A percentile compares a stretch with the other conserved stretches of the same genome.
Conservation (phyloP, 2,113 vertebrate genomes). For the Rhinichthys klamathensis region DNA sequence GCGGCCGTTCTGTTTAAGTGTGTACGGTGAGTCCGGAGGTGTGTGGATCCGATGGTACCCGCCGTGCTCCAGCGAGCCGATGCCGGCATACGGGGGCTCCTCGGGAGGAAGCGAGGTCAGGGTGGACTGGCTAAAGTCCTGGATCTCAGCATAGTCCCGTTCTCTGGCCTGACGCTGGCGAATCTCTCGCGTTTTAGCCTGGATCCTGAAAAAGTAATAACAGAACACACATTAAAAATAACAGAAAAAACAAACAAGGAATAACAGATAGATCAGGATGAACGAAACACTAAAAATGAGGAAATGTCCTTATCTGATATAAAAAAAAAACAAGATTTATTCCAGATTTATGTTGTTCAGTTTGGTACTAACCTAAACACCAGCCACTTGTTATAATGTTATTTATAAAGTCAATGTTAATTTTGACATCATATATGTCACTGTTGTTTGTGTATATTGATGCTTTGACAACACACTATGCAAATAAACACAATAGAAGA, state of each 20-base stretch:
- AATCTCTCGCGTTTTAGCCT: slow-evolving; percentile 49
- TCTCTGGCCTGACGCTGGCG: slow-evolving; percentile 48
- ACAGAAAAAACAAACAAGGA: neutral
- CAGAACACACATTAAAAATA: neutral
- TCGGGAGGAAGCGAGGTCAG: slow-evolving; percentile 16
- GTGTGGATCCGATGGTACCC: slow-evolving; percentile 48
- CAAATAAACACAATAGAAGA: neutral
- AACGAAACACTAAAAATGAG: neutral
- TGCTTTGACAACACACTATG: neutral
- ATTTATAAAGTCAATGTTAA: too few relatives aligned
- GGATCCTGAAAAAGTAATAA: slow-evolving; percentile 20
- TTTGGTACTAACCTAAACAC: neutral
- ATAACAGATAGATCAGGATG: neutral
- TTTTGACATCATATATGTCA: too few relatives aligned
- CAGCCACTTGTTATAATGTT: neutral
- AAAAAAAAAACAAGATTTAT: neutral
- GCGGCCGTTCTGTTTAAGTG: neutral
- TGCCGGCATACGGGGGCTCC: slow-evolving; percentile 30
- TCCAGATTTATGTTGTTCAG: neutral
- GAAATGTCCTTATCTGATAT: too few relatives aligned
- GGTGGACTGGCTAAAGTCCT: slow-evolving; percentile 22
- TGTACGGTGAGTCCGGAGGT: slow-evolving; percentile 44
- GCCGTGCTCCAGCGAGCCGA: slow-evolving; percentile 32
- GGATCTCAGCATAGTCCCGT: slow-evolving; percentile 46
- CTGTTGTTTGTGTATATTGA: neutral